Evolutionary conservation across 2,888 invertebrate genomes (phyloP).

Genomic region (Athalia rosae): DNA sequence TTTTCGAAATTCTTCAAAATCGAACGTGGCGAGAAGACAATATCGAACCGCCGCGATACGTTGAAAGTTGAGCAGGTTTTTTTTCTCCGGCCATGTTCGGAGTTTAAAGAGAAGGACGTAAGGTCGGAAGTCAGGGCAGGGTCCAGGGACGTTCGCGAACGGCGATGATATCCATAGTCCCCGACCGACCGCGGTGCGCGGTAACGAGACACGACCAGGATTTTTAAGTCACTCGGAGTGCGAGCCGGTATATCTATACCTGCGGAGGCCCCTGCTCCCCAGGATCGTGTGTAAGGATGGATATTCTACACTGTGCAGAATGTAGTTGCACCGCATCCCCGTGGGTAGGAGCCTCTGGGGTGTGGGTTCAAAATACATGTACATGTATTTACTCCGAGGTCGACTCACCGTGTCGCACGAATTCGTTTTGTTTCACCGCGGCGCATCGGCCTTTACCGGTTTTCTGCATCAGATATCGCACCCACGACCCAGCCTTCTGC

Average conservation of each 20-base stretch:
- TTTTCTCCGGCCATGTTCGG: slow-evolving; percentile 5
- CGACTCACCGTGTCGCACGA: slow-evolving; percentile 43
- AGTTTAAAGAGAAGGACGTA: slow-evolving; percentile 12
- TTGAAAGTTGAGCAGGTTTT: not conserved
- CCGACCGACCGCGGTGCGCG: slow-evolving; percentile 47
- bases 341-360: not conserved
- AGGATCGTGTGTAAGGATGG: not conserved
- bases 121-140: slow-evolving; percentile 15
- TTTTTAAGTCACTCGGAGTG: slow-evolving; percentile 70
- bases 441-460: slow-evolving; percentile 69
- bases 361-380: slow-evolving; percentile 1
- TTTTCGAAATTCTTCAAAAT: no score
- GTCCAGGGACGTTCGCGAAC: slow-evolving; percentile 9
- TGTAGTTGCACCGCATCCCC: not conserved
- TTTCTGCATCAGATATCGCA: slow-evolving; percentile 72
- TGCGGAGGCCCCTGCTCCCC: not conserved
- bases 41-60: no score
- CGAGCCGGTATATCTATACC: not conserved
- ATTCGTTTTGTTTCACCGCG: slow-evolving; percentile 46
- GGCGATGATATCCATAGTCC: slow-evolving; percentile 37
- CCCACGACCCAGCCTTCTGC: slow-evolving; percentile 63
- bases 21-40: no score
- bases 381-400: slow-evolving; percentile 22
- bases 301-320: not conserved
- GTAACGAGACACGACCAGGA: slow-evolving; percentile 73